Evolutionary conservation across 2,888 invertebrate species (phyloP).

Genomic region (Antheraea yamamai): DNA sequence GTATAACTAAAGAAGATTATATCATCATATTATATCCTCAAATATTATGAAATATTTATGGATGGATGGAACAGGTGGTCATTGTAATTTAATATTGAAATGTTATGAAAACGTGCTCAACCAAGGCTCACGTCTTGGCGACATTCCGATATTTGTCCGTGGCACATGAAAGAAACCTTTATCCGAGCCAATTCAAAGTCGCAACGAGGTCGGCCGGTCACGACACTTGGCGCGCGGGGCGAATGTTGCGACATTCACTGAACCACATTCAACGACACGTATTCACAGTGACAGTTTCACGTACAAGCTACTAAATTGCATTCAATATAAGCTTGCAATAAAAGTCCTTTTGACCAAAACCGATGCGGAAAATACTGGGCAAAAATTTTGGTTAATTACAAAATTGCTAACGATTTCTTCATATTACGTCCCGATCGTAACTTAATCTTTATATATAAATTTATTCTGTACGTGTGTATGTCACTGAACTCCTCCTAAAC

Average conservation of each 20-base stretch:
- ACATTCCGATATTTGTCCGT: slow-evolving; percentile 19
- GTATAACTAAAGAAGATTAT: too few species aligned
- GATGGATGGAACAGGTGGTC: background rate
- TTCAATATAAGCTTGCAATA: background rate
- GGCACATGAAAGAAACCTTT: slow-evolving; percentile 10
- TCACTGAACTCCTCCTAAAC: too few species aligned
- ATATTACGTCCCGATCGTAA: background rate
- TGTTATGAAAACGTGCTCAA: background rate
- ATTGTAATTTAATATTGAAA: background rate
- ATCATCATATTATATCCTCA: background rate
- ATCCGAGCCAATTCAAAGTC: slow-evolving; percentile 35
- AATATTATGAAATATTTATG: background rate
- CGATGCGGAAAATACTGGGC: slow-evolving; percentile 18
- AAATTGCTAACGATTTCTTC: background rate
- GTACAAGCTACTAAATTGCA: slow-evolving; percentile 7
- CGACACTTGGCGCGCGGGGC: slow-evolving; percentile 36
- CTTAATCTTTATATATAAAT: background rate
- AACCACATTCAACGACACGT: slow-evolving; percentile 23
- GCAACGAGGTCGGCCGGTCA: slow-evolving; percentile 47
- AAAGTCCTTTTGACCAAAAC: background rate
- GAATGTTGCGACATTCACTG: slow-evolving; percentile 31
- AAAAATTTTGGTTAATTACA: background rate
- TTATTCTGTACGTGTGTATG: too few species aligned
- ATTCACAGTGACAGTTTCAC: slow-evolving; percentile 17
- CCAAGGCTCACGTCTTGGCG: slow-evolving; percentile 11